phyloP scores from a whole-genome alignment of 2,888 invertebrate species.

The Ganaspis brasiliensis region DNA sequence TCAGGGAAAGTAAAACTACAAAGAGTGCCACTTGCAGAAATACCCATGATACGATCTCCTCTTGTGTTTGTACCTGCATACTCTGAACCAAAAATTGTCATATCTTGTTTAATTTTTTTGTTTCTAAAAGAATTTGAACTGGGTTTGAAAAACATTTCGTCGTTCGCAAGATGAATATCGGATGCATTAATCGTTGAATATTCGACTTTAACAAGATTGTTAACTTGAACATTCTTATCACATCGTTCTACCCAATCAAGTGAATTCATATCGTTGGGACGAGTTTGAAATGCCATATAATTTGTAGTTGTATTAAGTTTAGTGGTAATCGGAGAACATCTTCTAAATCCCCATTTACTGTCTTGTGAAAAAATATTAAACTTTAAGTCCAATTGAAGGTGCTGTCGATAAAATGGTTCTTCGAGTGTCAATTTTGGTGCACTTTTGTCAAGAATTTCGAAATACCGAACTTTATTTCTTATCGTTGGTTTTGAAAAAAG shows the following conservation, averaged over 20 bases:
- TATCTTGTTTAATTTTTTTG: background rate
- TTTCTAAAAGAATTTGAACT: too few species aligned
- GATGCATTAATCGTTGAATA: constrained; percentile 94
- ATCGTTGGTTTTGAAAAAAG: too few species aligned
- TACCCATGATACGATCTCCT: constrained; percentile 80
- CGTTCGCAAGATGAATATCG: constrained; percentile 85
- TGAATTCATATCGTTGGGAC: constrained; percentile 82
- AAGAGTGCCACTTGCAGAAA: constrained; percentile 80
- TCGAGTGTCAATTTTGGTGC: constrained; percentile 85
- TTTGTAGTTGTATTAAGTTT: constrained; percentile 67
- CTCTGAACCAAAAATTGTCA: constrained; percentile 83
- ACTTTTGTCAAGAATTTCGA: constrained; percentile 83
- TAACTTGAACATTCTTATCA: constrained; percentile 44
- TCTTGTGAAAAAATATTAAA: constrained; percentile 85
- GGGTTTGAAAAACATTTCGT: constrained; percentile 73
- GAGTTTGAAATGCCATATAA: constrained; percentile 43
- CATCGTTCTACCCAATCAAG: constrained; percentile 90
- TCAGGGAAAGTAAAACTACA: constrained; percentile 82
- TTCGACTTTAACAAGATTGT: constrained; percentile 84
- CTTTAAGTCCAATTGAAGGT: constrained; percentile 87
- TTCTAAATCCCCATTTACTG: background rate
- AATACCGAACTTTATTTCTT: constrained; percentile 81
- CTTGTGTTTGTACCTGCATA: constrained; percentile 83
- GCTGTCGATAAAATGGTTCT: constrained; percentile 85
- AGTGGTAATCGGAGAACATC: background rate